phyloP scores from a whole-genome alignment of 2,888 invertebrate species.

The Coelogynopora nodosa region DNA sequence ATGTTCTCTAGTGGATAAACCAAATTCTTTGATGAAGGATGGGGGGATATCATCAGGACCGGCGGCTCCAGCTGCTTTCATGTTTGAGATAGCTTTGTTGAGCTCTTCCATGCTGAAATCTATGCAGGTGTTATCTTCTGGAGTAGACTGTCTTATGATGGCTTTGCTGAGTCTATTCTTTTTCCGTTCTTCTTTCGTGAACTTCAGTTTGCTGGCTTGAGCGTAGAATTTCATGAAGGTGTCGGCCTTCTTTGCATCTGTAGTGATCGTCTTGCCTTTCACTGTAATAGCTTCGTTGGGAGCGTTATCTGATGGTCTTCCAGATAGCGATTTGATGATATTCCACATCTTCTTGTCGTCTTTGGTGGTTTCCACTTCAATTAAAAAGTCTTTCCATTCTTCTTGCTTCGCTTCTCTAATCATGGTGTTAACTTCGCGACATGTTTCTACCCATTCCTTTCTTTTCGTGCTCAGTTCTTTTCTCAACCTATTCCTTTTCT shows the following conservation, averaged over 20 bases:
- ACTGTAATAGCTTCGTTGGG: neutral
- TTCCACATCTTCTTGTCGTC: neutral
- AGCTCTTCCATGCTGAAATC: neutral
- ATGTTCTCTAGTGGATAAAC: neutral
- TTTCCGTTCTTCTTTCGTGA: neutral
- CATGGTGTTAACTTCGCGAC: neutral
- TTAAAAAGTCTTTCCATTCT: slow-evolving; percentile 1
- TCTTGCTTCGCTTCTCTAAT: neutral
- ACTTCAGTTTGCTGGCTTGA: neutral
- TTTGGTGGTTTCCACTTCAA: neutral
- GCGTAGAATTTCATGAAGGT: neutral
- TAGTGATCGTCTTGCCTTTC: neutral
- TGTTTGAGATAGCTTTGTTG: neutral
- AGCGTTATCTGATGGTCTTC: neutral
- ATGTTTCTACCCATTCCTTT: neutral
- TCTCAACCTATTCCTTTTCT: neutral
- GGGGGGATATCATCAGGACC: slow-evolving; percentile 11
- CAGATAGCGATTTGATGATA: neutral
- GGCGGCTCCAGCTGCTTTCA: neutral
- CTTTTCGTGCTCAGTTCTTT: neutral
- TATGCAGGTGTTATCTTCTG: neutral
- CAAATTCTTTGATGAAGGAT: slow-evolving; percentile 1
- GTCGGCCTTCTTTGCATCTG: neutral
- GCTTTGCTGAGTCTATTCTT: neutral
- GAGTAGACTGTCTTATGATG: neutral